Base-by-base conservation (phyloP, 2,888 invertebrate species). In the Dasysyrphus tricinctus region DNA sequence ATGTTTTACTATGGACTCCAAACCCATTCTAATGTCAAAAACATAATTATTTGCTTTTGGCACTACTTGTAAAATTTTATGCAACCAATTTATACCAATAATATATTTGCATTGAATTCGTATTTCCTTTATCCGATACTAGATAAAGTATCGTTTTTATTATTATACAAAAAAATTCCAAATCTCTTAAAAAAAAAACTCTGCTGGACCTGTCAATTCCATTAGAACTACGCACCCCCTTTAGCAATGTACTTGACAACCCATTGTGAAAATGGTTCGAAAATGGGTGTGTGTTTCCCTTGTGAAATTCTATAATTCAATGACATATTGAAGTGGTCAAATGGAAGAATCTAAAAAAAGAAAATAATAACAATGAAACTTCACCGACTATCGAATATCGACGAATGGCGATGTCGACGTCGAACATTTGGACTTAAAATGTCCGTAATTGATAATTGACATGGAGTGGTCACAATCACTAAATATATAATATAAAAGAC, bases 271-370 rank as follows among this genome's bases (percentile, higher is more conserved):
- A 65, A 65, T 49, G n/a, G 11, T 16, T 49, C n/a, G 7, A 42
- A 61, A 61, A 59, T 19, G 39, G 14, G 12, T 32, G 34, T n/a
- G 19, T 34, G 12, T 42, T 59, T 78, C 39, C 39, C 16, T 39
- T 61, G 49, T 57, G 29, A 61, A 59, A 19, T 61, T 37, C 0
- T 49, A 14, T 32, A 54, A 65, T 61, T 69, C 74, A 44, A 29
- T 83, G 74, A 84, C 74, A 84, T 56, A 80, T 70, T 75, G 79
- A 80, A 79, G 83, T 84, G 80, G 80, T 79, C 83, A 63, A 69
- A 63, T 12, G 11, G 51, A 51, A 67, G 24, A 59, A 57, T 29
- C 24, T 1, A 61, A 63, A 29, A 65, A 65, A 34, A 61, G 42
- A 42, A 11, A n/a, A 32, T 5, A 32, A n/a, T 54, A 32, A 57